A percentile compares a stretch with the other conserved stretches of the same genome.
Evolutionary conservation across 2,113 vertebrate genomes (phyloP).

Genomic region (Ursus arctos): DNA sequence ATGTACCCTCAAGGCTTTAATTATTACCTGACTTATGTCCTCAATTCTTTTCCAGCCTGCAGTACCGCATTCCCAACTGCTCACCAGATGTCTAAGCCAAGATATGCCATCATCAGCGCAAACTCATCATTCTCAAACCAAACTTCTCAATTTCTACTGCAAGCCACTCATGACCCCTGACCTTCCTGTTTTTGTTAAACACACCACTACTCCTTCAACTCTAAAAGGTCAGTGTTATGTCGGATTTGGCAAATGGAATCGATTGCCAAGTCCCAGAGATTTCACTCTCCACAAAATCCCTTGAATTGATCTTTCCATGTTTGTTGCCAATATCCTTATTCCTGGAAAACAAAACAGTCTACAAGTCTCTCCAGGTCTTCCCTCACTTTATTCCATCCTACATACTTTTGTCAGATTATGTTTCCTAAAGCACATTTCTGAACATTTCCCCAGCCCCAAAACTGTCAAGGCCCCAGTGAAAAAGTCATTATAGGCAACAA

Average conservation of each 20-base stretch:
- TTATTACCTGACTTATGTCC: constrained; percentile 42
- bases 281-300: not conserved
- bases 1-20: not conserved
- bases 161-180: not conserved
- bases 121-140: constrained; percentile 27
- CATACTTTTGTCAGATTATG: not conserved
- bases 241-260: not conserved
- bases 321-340: not conserved
- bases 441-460: not conserved
- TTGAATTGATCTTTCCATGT: not conserved
- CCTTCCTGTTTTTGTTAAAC: not conserved
- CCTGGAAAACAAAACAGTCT: not conserved
- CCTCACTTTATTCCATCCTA: not conserved
- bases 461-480: not conserved
- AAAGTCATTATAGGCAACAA: not conserved
- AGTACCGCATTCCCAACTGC: constrained; percentile 17
- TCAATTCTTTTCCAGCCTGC: constrained; percentile 3
- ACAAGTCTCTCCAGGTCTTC: not conserved
- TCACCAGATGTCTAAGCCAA: constrained; percentile 62
- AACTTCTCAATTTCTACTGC: constrained; percentile 11
- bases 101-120: constrained; percentile 15
- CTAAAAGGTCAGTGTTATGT: not conserved
- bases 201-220: not conserved
- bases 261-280: not conserved
- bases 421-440: constrained; percentile 23